phyloP scores from a whole-genome alignment of 2,888 invertebrate genomes.

The Callyntrura sp. region DNA sequence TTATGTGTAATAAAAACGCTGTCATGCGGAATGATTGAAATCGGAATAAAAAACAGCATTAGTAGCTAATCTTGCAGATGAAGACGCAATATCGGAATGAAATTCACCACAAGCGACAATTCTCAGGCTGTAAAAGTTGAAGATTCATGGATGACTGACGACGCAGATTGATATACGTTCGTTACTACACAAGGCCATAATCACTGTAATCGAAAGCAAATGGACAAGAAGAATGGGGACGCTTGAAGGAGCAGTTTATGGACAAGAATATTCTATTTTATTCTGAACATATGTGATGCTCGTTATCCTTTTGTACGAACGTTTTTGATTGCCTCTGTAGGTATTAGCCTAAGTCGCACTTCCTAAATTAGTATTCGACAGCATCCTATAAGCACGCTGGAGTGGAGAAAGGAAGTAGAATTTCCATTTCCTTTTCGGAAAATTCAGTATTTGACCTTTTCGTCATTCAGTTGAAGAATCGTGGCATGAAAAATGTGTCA shows the following conservation, averaged over 20 bases:
- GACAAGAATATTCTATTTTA: neutral
- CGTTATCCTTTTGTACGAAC: neutral
- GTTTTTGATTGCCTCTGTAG: neutral
- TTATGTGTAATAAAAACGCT: too few species aligned
- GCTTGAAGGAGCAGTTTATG: neutral
- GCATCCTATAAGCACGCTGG: neutral
- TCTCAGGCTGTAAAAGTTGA: neutral
- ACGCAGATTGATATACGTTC: constrained; percentile 58
- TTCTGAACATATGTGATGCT: neutral
- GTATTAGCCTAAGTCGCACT: neutral
- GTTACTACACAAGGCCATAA: constrained; percentile 48
- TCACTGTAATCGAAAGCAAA: constrained; percentile 45
- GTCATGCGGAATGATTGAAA: neutral
- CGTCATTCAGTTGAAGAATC: neutral
- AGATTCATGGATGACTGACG: constrained; percentile 55
- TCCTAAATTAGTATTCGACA: neutral
- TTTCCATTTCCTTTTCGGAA: constrained; percentile 17
- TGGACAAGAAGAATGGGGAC: neutral
- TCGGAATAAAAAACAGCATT: neutral
- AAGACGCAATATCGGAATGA: neutral
- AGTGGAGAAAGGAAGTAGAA: neutral
- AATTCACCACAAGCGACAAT: constrained; percentile 25
- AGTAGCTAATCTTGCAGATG: constrained; percentile 13
- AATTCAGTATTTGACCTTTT: constrained; percentile 47
- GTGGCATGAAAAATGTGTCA: neutral